phyloP scores from a whole-genome alignment of 2,113 vertebrate species.

The Azemiops feae region DNA sequence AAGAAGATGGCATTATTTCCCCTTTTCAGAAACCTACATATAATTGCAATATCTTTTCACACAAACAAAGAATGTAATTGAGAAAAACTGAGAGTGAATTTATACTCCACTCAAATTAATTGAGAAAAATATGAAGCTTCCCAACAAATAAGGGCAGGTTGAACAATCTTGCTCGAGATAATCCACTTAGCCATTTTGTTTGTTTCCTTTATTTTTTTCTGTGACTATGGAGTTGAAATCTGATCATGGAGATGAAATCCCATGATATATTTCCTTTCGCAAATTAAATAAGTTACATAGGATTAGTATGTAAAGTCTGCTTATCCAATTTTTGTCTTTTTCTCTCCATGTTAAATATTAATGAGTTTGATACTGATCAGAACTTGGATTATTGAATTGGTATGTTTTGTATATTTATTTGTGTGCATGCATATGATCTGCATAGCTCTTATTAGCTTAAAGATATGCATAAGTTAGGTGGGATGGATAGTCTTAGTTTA shows the following conservation, averaged over 20 bases:
- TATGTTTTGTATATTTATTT: not conserved
- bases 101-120: not conserved
- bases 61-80: constrained; percentile 12
- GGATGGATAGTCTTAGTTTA: not conserved
- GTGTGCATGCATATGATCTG: not conserved
- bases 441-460: not conserved
- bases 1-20: not conserved
- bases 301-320: not conserved
- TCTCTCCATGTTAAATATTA: not conserved
- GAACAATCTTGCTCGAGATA: not conserved
- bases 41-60: constrained; percentile 20
- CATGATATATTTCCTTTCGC: not conserved
- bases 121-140: not conserved
- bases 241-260: not conserved
- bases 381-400: not conserved
- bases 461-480: not conserved
- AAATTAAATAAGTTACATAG: not conserved
- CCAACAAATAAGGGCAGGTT: not conserved
- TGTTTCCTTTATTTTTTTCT: not conserved
- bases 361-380: not conserved
- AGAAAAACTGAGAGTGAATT: not conserved
- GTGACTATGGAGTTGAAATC: not conserved
- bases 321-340: not conserved
- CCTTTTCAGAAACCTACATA: not conserved
- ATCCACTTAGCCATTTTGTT: not conserved